Evolutionary conservation across 1,140 invertebrate genomes (phyloP), one percentile per base, ranked within the genome.

Genomic region (Globodera ellingtonae): DNA sequence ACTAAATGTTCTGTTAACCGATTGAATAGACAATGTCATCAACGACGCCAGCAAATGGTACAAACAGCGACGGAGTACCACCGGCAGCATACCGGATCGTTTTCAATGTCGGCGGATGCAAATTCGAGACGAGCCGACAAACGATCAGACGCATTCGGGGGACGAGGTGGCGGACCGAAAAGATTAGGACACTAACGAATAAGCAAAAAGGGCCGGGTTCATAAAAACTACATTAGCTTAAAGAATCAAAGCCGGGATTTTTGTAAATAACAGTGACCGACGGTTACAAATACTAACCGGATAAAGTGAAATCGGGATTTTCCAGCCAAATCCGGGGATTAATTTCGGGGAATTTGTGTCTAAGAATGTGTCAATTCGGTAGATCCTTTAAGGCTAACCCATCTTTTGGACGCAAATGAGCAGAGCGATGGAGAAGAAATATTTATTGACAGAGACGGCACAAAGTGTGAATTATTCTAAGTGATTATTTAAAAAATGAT

Each of bases 101-200:
- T 44, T 77, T 77, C 69, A 77, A 77, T 67, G 62, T 77, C 8
- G 75, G 75, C 13, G 75, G 75, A 44, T 70, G 67, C 67, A 70
- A 70, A 47, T 70, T 44, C 24, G 67, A 70, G 67, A 70, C 67
- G 24, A 70, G 67, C 67, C 24, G 67, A 24, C 67, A 70, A 18
- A 70, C 67, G 35, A 70, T 70, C 24, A 35, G 67, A 35, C 67
- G 67, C 24, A 70, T 70, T 47, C 21, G 10, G 1, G n/a, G 46
- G 8, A 70, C 67, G 46, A 35, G 67, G 67, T 70, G 67, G 15
- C 13, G 18, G 0, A 18, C 18, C 10, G 18, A 15, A 35, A 35
- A 35, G 35, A 35, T 35, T 35, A 35, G 35, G 35, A n/a, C n/a
- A 35, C 35, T 35, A 35, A 35, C 2, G 0, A 1, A 2, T 35